phyloP scores from a whole-genome alignment of 2,888 invertebrate species.

The Lepas anatifera region DNA sequence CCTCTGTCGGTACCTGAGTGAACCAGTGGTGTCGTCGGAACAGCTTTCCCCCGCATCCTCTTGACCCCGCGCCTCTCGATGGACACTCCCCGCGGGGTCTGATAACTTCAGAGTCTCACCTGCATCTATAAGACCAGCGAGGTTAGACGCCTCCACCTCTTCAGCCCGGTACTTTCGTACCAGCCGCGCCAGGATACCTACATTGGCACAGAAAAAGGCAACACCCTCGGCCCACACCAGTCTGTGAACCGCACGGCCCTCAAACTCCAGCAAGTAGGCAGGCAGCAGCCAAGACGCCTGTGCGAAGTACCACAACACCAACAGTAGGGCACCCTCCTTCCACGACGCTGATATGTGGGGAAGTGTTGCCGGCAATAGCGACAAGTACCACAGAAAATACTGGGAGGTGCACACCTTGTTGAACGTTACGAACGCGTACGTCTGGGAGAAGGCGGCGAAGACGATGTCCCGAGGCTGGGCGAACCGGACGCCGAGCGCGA shows the following conservation, averaged over 20 bases:
- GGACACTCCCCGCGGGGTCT: no score
- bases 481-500: constrained; percentile 53
- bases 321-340: constrained; percentile 36
- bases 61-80: no score
- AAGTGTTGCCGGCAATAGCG: constrained; percentile 67
- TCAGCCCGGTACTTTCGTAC: constrained; percentile 29
- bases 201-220: constrained; percentile 70
- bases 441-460: constrained; percentile 70
- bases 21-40: no score
- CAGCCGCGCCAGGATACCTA: constrained; percentile 50
- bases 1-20: no score
- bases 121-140: no score
- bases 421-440: constrained; percentile 77
- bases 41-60: no score
- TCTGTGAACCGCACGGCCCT: constrained; percentile 64
- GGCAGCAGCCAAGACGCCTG: constrained; percentile 79
- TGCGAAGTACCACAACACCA: constrained; percentile 44
- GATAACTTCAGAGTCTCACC: no score
- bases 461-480: constrained; percentile 56
- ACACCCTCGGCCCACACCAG: constrained; percentile 73
- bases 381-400: constrained; percentile 92
- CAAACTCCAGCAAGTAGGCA: constrained; percentile 87
- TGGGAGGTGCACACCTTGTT: constrained; percentile 92
- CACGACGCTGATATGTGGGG: constrained; percentile 50
- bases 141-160: no score